Conservation (phyloP, 1,140 invertebrate genomes). For the Lepidurus packardi region DNA sequence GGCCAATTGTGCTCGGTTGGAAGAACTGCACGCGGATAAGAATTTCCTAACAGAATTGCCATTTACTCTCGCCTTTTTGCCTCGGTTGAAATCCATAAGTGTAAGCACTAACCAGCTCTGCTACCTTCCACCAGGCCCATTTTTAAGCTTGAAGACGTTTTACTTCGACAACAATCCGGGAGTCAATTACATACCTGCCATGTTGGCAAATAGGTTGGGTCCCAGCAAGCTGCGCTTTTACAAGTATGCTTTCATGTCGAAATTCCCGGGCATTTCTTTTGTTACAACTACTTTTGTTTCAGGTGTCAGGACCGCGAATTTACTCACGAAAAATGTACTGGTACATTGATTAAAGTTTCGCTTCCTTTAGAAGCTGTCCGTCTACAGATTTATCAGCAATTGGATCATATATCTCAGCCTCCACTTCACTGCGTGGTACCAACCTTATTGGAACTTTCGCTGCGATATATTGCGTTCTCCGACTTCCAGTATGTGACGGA, state of each 20-base stretch:
- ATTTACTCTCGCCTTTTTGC: slow-evolving; percentile 26
- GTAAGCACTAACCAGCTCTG: slow-evolving; percentile 29
- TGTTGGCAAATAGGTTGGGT: slow-evolving; percentile 8
- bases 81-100: slow-evolving; percentile 10
- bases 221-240: not conserved
- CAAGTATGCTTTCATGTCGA: not conserved
- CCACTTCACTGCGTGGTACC: not conserved
- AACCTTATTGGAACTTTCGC: slow-evolving; percentile 15
- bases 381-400: slow-evolving; percentile 1
- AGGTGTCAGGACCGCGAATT: not conserved
- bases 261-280: not conserved
- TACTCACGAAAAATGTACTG: not conserved
- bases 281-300: not conserved
- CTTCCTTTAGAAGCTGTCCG: not conserved
- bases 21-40: slow-evolving; percentile 29
- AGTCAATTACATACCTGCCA: slow-evolving; percentile 29
- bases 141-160: slow-evolving; percentile 27
- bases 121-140: slow-evolving; percentile 28
- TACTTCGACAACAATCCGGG: slow-evolving; percentile 34
- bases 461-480: slow-evolving; percentile 1
- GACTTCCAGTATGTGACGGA: slow-evolving; percentile 17
- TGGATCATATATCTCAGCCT: slow-evolving; percentile 8
- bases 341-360: not conserved
- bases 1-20: slow-evolving; percentile 7
- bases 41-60: slow-evolving; percentile 29